These are phyloP conservation scores for Dascyllus trimaculatus DNA, from an alignment of 2,113 vertebrate genomes.

Conservation along the genomic window DNA sequence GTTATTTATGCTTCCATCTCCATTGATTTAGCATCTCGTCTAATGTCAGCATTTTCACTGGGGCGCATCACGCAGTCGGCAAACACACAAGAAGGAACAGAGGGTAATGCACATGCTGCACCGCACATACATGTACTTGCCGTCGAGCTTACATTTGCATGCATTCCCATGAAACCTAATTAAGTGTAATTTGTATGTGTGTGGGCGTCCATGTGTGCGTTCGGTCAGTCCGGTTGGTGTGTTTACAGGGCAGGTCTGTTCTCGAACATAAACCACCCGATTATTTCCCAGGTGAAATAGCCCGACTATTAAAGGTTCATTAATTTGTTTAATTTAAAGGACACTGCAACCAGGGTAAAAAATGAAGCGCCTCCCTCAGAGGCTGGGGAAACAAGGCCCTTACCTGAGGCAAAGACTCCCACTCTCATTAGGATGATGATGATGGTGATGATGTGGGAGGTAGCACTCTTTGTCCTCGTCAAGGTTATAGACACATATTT, in stretches of 20 bases:
- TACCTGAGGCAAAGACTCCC: conserved; percentile 83
- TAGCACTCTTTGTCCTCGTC: conserved; percentile 76
- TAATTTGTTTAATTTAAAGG: conserved; percentile 86
- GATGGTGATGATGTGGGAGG: conserved; percentile 77
- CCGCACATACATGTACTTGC: not conserved
- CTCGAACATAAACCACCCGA: conserved; percentile 5
- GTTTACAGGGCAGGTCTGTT: conserved; percentile 44
- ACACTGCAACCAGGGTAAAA: conserved; percentile 72
- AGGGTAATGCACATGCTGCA: conserved; percentile 7
- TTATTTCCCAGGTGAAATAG: conserved; percentile 65
- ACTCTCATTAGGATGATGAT: conserved; percentile 83
- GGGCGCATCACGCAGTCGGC: conserved; percentile 26
- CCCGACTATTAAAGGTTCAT: conserved; percentile 80
- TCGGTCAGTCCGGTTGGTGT: conserved; percentile 36
- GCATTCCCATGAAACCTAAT: conserved; percentile 50
- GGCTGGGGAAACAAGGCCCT: conserved; percentile 71
- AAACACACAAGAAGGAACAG: conserved; percentile 7
- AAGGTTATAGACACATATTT: conserved; percentile 78
- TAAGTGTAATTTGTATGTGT: conserved; percentile 18
- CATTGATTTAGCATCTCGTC: conserved; percentile 60
- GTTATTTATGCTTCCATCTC: conserved; percentile 56
- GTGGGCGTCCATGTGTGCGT: conserved; percentile 12
- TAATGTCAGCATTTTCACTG: conserved; percentile 62
- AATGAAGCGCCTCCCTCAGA: conserved; percentile 68
- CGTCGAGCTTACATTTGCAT: conserved; percentile 23